A percentile compares a stretch with the other conserved stretches of the same genome.
Conservation (phyloP, 2,113 vertebrate genomes). For the Oreochromis spilurus region DNA sequence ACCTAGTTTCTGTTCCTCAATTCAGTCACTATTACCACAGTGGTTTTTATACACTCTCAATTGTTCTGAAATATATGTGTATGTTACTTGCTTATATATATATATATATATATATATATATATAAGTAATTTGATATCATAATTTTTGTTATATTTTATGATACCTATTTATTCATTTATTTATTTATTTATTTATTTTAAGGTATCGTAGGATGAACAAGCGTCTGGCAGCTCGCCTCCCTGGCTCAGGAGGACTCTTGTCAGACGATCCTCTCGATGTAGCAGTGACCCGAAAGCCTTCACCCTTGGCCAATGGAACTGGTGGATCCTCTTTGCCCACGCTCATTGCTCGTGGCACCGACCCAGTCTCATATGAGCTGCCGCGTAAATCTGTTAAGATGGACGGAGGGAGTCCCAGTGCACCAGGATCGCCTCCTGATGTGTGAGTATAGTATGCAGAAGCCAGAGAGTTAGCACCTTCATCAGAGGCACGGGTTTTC, state of each 20-base stretch:
- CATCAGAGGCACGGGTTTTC: neutral
- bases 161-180: neutral
- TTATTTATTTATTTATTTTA: neutral
- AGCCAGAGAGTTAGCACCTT: neutral
- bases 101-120: no score
- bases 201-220: slow-evolving; percentile 99
- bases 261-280: slow-evolving; percentile 85
- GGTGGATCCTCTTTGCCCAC: slow-evolving; percentile 78
- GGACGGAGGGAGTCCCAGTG: slow-evolving; percentile 84
- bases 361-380: slow-evolving; percentile 80
- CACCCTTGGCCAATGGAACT: slow-evolving; percentile 87
- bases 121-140: neutral
- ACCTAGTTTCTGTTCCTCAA: neutral
- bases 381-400: slow-evolving; percentile 86
- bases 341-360: slow-evolving; percentile 88
- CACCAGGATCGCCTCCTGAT: slow-evolving; percentile 92
- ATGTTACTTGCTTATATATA: no score
- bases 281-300: slow-evolving; percentile 79
- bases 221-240: slow-evolving; percentile 85
- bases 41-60: neutral
- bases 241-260: slow-evolving; percentile 79
- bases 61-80: neutral
- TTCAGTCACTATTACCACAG: no score
- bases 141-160: neutral
- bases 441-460: slow-evolving; percentile 69